phyloP scores from a whole-genome alignment of 2,888 invertebrate species.

The Agonum fuliginosum region DNA sequence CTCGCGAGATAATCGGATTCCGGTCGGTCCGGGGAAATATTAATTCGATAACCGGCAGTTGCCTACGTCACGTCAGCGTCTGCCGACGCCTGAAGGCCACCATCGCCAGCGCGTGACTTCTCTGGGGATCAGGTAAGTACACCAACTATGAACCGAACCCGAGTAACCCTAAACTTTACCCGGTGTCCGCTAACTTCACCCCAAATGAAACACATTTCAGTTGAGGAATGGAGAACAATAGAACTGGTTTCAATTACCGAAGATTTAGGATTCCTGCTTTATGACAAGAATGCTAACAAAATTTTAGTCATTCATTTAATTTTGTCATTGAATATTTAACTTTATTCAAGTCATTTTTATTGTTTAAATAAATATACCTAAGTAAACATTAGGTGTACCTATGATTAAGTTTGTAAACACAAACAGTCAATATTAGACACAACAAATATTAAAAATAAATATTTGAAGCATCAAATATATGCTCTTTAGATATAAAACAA shows the following conservation, averaged over 20 bases:
- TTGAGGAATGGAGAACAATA: slow-evolving; percentile 38
- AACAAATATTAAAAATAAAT: background rate
- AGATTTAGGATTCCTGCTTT: slow-evolving; percentile 17
- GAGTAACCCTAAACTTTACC: slow-evolving; percentile 29
- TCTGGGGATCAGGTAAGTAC: slow-evolving; percentile 45
- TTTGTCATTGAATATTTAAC: background rate
- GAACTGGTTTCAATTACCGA: slow-evolving; percentile 41
- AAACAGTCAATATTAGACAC: background rate
- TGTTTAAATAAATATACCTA: background rate
- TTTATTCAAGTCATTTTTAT: background rate
- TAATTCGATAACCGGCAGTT: slow-evolving; percentile 56
- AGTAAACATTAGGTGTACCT: background rate
- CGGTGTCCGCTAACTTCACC: slow-evolving; percentile 1
- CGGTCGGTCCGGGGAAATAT: slow-evolving; percentile 53
- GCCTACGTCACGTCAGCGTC: slow-evolving; percentile 50
- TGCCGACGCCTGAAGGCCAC: slow-evolving; percentile 23
- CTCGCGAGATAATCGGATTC: slow-evolving; percentile 58
- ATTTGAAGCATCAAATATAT: background rate
- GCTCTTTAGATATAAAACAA: too few relatives aligned
- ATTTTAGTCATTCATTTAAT: too few relatives aligned
- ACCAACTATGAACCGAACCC: slow-evolving; percentile 26
- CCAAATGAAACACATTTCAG: slow-evolving; percentile 35
- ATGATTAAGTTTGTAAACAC: background rate
- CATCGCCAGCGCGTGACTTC: background rate
- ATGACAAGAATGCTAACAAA: background rate